phyloP scores from a whole-genome alignment of 2,888 invertebrate species.

The Acrobeloides nanus region DNA sequence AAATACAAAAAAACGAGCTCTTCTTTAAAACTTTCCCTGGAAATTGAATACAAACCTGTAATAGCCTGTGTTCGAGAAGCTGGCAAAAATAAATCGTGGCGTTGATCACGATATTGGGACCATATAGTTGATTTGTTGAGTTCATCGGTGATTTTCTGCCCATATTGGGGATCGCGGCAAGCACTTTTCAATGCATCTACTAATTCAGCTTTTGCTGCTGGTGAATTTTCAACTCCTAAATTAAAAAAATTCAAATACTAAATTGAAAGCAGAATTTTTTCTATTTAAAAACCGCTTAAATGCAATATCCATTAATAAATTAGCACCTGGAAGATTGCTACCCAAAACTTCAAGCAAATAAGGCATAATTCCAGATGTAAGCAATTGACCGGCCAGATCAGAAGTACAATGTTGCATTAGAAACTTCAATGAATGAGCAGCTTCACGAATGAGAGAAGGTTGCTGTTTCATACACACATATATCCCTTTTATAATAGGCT shows the following conservation, averaged over 20 bases:
- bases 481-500: conserved; percentile 79
- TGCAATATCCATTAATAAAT: no score
- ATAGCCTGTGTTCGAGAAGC: conserved; percentile 45
- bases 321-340: conserved; percentile 62
- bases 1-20: no score
- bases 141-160: conserved; percentile 55
- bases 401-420: conserved; percentile 36
- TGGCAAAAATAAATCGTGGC: conserved; percentile 73
- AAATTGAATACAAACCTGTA: conserved; percentile 31
- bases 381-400: conserved; percentile 65
- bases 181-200: conserved; percentile 79
- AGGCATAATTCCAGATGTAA: conserved; percentile 79
- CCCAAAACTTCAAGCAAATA: conserved; percentile 77
- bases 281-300: no score
- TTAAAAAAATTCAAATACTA: conserved; percentile 6
- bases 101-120: conserved; percentile 89
- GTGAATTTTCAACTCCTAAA: conserved; percentile 59
- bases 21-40: no score
- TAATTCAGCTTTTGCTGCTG: conserved; percentile 81
- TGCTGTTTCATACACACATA: conserved; percentile 79
- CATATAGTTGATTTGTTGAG: conserved; percentile 77
- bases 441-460: conserved; percentile 55
- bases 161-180: conserved; percentile 38
- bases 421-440: conserved; percentile 48
- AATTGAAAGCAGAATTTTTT: conserved; percentile 1